These are phyloP conservation scores for Meganola albula DNA, from an alignment of 2,888 invertebrate genomes.

Conservation along the genomic window DNA sequence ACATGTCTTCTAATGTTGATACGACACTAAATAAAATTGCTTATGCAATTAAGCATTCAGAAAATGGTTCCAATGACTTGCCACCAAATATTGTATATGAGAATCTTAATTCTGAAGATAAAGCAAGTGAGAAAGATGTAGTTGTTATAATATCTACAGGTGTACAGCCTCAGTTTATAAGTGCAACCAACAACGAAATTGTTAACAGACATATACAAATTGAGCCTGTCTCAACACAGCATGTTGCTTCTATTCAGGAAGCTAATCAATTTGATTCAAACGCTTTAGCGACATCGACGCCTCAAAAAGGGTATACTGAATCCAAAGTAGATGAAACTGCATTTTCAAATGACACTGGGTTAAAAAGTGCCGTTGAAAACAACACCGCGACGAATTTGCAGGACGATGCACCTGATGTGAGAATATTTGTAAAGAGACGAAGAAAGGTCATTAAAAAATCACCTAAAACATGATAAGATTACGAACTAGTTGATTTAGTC, in stretches of 20 bases:
- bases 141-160: constrained; percentile 54
- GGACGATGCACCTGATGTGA: constrained; percentile 58
- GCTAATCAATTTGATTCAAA: constrained; percentile 26
- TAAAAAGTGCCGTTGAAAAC: no score
- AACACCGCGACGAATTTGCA: no score
- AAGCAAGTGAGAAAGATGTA: constrained; percentile 28
- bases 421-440: constrained; percentile 57
- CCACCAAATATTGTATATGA: constrained; percentile 14
- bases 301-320: constrained; percentile 39
- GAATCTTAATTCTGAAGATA: constrained; percentile 23
- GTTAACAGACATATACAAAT: background rate
- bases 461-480: constrained; percentile 12
- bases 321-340: no score
- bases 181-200: constrained; percentile 9
- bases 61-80: constrained; percentile 5
- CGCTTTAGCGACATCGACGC: constrained; percentile 62
- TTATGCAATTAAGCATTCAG: no score
- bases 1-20: no score
- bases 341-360: background rate
- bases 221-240: background rate
- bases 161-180: constrained; percentile 31
- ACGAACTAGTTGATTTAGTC: no score
- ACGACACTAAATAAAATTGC: no score
- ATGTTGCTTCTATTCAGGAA: constrained; percentile 8
- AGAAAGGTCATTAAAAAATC: constrained; percentile 44